phyloP scores from a whole-genome alignment of 1,140 invertebrate species.

The Drosophila lini region DNA sequence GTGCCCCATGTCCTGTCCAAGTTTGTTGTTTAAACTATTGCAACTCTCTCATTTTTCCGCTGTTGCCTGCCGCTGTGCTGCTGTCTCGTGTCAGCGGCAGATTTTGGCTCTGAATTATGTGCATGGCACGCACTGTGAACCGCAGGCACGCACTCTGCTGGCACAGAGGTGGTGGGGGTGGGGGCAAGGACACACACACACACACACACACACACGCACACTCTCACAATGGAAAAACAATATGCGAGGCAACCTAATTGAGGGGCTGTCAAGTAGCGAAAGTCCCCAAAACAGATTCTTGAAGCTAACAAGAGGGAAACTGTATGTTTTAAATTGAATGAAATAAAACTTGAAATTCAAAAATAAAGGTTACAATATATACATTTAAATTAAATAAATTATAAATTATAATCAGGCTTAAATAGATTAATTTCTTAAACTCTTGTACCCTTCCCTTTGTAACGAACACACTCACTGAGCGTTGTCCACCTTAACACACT shows the following conservation, averaged over 20 bases:
- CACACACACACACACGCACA: neutral
- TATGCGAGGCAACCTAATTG: slow-evolving; percentile 16
- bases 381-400: no score
- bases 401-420: neutral
- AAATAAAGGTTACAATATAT: no score
- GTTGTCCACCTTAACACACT: no score
- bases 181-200: no score
- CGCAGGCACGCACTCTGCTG: slow-evolving; percentile 57
- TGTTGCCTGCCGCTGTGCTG: slow-evolving; percentile 28
- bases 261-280: slow-evolving; percentile 12
- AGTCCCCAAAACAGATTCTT: slow-evolving; percentile 4
- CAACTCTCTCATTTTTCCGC: slow-evolving; percentile 57
- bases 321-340: neutral
- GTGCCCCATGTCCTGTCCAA: slow-evolving; percentile 34
- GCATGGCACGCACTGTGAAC: slow-evolving; percentile 62
- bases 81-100: slow-evolving; percentile 58
- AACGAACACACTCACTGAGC: no score
- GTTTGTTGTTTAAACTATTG: slow-evolving; percentile 73
- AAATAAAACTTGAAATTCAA: no score
- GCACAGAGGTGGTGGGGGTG: neutral
- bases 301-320: neutral
- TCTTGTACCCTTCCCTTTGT: neutral
- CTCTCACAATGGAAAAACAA: slow-evolving; percentile 27
- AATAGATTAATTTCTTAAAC: neutral
- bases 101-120: slow-evolving; percentile 71